Conservation (phyloP, 2,888 invertebrate species). For the Heliconius erato region DNA sequence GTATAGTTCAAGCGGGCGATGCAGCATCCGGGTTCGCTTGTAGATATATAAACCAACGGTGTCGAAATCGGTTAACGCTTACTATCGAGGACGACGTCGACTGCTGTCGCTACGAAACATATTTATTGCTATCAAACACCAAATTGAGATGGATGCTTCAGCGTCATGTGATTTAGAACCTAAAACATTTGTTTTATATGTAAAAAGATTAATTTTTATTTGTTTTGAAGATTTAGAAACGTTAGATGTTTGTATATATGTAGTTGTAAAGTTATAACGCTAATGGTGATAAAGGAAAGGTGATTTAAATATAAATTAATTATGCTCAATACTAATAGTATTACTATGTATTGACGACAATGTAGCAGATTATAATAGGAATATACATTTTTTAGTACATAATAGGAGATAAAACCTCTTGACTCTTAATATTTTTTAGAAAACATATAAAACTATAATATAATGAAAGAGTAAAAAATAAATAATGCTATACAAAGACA, state of each 20-base stretch:
- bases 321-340: neutral
- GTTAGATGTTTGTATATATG: neutral
- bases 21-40: too few species aligned
- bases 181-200: conserved; percentile 2
- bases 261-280: neutral
- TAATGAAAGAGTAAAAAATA: too few species aligned
- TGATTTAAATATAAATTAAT: too few species aligned
- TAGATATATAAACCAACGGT: too few species aligned
- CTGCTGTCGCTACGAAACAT: conserved; percentile 32
- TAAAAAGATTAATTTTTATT: conserved; percentile 14
- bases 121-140: conserved; percentile 41
- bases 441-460: too few species aligned
- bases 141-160: conserved; percentile 38
- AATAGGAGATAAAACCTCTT: neutral
- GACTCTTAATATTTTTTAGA: too few species aligned
- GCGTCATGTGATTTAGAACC: conserved; percentile 29
- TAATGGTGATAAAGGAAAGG: too few species aligned
- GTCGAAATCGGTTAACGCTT: neutral
- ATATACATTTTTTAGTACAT: neutral
- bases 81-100: conserved; percentile 19
- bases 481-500: too few species aligned
- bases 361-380: neutral
- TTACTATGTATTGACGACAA: neutral
- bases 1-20: too few species aligned
- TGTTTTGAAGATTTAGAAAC: neutral